These are phyloP conservation scores for Pollimyrus isidori DNA, from an alignment of 2,113 vertebrate genomes.

Conservation along the genomic window DNA sequence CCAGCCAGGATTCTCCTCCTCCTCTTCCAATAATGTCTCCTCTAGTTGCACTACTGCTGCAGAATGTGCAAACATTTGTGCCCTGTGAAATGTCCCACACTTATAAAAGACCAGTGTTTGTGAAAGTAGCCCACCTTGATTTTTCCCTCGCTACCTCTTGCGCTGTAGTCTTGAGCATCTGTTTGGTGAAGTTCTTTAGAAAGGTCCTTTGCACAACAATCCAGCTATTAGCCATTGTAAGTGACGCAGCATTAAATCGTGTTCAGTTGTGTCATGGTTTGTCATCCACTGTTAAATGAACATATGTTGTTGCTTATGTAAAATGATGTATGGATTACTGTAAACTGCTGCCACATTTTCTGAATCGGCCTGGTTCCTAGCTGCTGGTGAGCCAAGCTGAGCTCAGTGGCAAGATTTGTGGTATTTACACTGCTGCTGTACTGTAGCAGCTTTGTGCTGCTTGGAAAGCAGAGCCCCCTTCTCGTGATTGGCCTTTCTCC, in stretches of 20 bases:
- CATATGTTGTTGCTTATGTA: not conserved
- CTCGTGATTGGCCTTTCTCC: not conserved
- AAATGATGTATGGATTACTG: not conserved
- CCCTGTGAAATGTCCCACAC: not conserved
- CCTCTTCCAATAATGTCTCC: not conserved
- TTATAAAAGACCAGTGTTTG: not conserved
- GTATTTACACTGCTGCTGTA: conserved; percentile 17
- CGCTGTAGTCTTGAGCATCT: not conserved
- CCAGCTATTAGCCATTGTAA: not conserved
- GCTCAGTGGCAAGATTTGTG: conserved; percentile 11
- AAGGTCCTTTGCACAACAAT: not conserved
- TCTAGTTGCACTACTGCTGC: not conserved
- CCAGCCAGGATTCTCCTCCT: not conserved
- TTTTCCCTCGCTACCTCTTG: not conserved
- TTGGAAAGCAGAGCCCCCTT: conserved; percentile 23
- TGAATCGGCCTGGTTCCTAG: not conserved
- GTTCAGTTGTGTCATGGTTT: not conserved
- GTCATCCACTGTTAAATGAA: not conserved
- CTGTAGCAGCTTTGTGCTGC: conserved; percentile 25
- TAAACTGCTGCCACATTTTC: not conserved
- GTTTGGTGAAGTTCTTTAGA: not conserved
- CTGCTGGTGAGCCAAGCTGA: not conserved
- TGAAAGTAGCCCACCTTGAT: not conserved
- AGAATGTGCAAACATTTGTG: not conserved
- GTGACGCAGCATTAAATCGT: not conserved